Conservation (phyloP, 2,113 vertebrate species). For the Rhinogobius similis region DNA sequence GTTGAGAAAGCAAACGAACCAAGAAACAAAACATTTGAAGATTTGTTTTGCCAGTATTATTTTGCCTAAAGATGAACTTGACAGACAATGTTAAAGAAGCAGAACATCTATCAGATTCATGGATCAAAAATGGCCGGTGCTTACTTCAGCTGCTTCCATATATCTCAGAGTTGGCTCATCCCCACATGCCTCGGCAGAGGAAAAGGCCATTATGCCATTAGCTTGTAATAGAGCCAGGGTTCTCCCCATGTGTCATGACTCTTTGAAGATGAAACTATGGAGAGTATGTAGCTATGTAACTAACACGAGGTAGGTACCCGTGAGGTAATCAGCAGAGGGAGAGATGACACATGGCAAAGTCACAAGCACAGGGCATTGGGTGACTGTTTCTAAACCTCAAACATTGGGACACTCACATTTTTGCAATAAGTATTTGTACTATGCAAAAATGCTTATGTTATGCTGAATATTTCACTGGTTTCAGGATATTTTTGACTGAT, state of each 20-base stretch:
- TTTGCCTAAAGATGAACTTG: too few species aligned
- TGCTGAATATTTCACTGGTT: too few species aligned
- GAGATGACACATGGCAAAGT: not conserved
- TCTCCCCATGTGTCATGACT: constrained; percentile 77
- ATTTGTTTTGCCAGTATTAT: too few species aligned
- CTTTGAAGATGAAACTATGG: constrained; percentile 15
- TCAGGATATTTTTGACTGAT: too few species aligned
- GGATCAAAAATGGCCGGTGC: constrained; percentile 1
- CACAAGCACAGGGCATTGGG: not conserved
- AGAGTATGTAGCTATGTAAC: not conserved
- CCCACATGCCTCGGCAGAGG: constrained; percentile 20
- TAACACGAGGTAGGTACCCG: not conserved
- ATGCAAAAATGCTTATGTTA: too few species aligned
- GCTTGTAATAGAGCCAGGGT: constrained; percentile 13
- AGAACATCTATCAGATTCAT: constrained; percentile 6
- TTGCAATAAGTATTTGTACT: too few species aligned
- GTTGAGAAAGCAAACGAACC: too few species aligned
- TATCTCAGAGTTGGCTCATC: constrained; percentile 26
- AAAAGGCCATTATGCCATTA: constrained; percentile 34
- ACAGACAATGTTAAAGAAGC: too few species aligned
- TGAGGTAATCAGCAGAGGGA: not conserved
- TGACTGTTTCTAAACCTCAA: not conserved
- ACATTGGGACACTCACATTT: not conserved
- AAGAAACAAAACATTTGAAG: too few species aligned
- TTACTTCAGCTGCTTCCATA: constrained; percentile 26